phyloP scores from a whole-genome alignment of 1,140 invertebrate species.

The Anadara kagoshimensis region DNA sequence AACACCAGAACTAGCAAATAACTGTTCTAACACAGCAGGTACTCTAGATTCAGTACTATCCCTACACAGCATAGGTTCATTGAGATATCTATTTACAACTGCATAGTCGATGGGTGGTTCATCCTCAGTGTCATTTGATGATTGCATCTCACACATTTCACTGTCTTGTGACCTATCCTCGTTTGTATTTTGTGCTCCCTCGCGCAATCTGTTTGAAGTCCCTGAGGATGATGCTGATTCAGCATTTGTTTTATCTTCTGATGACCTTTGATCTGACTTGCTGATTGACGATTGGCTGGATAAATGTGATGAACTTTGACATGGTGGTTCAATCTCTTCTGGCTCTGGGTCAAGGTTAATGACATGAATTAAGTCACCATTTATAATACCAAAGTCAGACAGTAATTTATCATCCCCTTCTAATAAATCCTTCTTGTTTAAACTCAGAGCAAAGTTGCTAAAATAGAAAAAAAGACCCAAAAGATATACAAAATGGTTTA shows the following conservation, averaged over 20 bases:
- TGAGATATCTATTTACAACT: constrained; percentile 42
- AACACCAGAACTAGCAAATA: constrained; percentile 36
- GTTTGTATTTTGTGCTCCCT: too few species aligned
- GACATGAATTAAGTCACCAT: constrained; percentile 49
- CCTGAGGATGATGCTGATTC: too few species aligned
- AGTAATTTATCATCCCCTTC: constrained; percentile 35
- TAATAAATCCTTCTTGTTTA: constrained; percentile 49
- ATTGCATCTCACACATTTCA: background rate
- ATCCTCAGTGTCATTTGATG: background rate
- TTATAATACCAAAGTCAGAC: constrained; percentile 46
- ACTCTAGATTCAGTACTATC: constrained; percentile 43
- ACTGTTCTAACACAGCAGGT: constrained; percentile 38
- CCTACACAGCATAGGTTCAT: constrained; percentile 55
- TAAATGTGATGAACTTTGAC: background rate
- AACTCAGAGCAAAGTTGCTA: constrained; percentile 46
- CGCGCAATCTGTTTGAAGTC: too few species aligned
- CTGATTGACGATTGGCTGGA: too few species aligned
- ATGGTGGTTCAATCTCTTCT: background rate
- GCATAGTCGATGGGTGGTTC: constrained; percentile 13
- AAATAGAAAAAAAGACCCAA: constrained; percentile 23
- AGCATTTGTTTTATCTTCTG: too few species aligned
- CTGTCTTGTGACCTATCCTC: background rate
- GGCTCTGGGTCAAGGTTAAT: background rate
- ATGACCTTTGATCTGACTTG: too few species aligned
- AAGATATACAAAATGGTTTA: too few species aligned